These are phyloP conservation scores for Lepidurus arcticus DNA, from an alignment of 1,140 invertebrate species.

Conservation along the genomic window DNA sequence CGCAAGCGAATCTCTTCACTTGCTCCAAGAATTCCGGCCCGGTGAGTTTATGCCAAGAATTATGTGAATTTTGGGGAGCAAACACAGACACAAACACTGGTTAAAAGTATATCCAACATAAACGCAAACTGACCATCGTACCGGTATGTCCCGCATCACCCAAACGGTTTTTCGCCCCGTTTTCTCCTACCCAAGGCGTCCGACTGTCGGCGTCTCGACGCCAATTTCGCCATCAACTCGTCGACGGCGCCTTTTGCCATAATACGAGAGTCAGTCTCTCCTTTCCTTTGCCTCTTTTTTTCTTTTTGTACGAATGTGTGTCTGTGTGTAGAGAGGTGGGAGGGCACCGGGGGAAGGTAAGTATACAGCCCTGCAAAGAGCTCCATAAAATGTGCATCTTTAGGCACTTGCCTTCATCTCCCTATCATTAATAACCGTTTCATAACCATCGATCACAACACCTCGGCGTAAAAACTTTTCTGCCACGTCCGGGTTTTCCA, in stretches of 20 bases:
- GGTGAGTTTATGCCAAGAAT: background rate
- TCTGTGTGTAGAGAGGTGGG: background rate
- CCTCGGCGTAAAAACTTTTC: background rate
- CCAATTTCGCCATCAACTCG: constrained; percentile 18
- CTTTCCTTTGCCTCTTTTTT: background rate
- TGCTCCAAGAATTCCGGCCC: background rate
- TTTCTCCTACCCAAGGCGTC: background rate
- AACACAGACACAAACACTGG: background rate
- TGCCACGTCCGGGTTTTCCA: background rate
- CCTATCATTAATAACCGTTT: constrained; percentile 20
- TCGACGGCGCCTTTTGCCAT: constrained; percentile 11
- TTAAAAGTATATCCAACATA: background rate
- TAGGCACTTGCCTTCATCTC: constrained; percentile 1
- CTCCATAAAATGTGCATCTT: constrained; percentile 10
- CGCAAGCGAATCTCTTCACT: background rate
- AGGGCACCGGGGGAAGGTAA: background rate
- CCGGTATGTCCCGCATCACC: background rate
- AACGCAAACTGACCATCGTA: background rate
- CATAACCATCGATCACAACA: constrained; percentile 15
- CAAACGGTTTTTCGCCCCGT: background rate
- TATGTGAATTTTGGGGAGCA: background rate
- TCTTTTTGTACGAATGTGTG: background rate
- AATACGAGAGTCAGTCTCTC: background rate
- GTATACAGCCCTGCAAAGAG: background rate
- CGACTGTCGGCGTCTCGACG: constrained; percentile 20